Percentiles rank a stretch among this genome's conserved stretches.
Conservation (phyloP, 2,888 invertebrate genomes). For the Drosophila borborema region DNA sequence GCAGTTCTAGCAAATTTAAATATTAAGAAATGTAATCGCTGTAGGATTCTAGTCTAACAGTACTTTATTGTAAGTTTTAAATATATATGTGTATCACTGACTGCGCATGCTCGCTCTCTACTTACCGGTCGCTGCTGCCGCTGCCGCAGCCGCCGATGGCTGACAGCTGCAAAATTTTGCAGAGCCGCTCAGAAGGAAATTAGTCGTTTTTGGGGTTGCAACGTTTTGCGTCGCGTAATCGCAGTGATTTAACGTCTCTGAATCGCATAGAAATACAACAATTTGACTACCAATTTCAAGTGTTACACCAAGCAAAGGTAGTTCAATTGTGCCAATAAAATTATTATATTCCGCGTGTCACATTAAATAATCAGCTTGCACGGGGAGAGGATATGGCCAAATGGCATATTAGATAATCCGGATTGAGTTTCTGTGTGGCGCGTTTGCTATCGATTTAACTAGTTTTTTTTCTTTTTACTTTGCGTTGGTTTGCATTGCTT, state of each 20-base stretch:
- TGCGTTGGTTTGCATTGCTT: slow-evolving; percentile 1
- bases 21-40: not conserved
- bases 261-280: slow-evolving; percentile 23
- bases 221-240: slow-evolving; percentile 60
- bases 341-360: not conserved
- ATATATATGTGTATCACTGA: not conserved
- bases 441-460: slow-evolving; percentile 73
- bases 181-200: slow-evolving; percentile 60
- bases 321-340: not conserved
- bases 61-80: not conserved
- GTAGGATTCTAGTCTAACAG: not conserved
- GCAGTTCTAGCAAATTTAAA: not conserved
- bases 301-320: slow-evolving; percentile 31
- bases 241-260: slow-evolving; percentile 39
- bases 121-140: slow-evolving; percentile 46
- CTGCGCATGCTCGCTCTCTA: slow-evolving; percentile 57
- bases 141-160: slow-evolving; percentile 13
- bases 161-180: slow-evolving; percentile 55
- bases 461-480: slow-evolving; percentile 33
- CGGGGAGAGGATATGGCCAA: slow-evolving; percentile 1
- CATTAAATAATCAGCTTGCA: not conserved
- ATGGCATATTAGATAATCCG: slow-evolving; percentile 67
- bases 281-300: slow-evolving; percentile 19
- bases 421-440: slow-evolving; percentile 38
- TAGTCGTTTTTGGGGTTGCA: slow-evolving; percentile 71